Evolutionary conservation across 1,140 invertebrate genomes (phyloP).

Genomic region (Leguminivora glycinivorella): DNA sequence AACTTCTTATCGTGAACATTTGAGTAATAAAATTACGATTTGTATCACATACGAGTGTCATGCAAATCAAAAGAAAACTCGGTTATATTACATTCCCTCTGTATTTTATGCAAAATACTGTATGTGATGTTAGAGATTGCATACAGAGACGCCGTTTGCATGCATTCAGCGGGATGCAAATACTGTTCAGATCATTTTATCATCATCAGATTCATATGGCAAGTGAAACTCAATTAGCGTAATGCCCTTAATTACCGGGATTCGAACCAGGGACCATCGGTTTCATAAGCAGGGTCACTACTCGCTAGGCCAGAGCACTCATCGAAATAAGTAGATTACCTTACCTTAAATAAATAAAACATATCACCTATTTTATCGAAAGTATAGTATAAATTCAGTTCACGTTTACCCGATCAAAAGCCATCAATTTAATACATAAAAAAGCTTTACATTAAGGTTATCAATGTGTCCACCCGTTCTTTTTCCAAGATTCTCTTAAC

Average conservation of each 20-base stretch:
- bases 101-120: not conserved
- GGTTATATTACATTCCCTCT: not conserved
- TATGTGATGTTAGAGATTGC: not conserved
- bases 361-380: too few relatives aligned
- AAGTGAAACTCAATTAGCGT: not conserved
- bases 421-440: not conserved
- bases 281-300: too few relatives aligned
- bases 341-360: too few relatives aligned
- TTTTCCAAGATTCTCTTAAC: not conserved
- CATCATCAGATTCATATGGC: too few relatives aligned
- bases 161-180: not conserved
- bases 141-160: not conserved
- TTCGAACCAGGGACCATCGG: too few relatives aligned
- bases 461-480: slow-evolving; percentile 9
- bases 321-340: too few relatives aligned
- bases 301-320: too few relatives aligned
- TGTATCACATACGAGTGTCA: not conserved
- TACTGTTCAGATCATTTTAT: not conserved
- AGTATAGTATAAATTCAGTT: not conserved
- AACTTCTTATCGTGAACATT: not conserved
- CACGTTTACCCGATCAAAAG: not conserved
- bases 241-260: too few relatives aligned
- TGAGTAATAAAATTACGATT: not conserved
- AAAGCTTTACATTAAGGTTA: too few relatives aligned
- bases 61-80: slow-evolving; percentile 7